A percentile compares a stretch with the other conserved stretches of the same genome.
phyloP scores from a whole-genome alignment of 2,113 vertebrate genomes.

The Coptodon rendalli region DNA sequence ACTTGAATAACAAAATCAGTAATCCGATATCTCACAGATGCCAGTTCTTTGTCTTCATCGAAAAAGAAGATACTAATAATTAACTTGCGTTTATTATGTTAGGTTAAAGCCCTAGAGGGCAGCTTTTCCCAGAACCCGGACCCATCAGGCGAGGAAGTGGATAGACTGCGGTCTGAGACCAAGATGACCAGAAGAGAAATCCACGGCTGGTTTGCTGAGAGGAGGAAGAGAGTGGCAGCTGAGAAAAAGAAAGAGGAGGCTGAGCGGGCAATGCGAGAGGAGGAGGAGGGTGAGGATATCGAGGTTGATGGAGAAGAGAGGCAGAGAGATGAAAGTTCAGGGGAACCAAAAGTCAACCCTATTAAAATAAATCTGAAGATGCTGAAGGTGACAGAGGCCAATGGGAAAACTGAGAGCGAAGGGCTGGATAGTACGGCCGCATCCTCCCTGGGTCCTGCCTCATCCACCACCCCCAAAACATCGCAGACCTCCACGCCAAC shows the following conservation, averaged over 20 bases:
- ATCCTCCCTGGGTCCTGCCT: constrained; percentile 4
- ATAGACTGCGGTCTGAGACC: constrained; percentile 85
- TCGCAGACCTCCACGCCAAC: constrained; percentile 6
- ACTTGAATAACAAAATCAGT: not conserved
- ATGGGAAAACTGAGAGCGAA: constrained; percentile 68
- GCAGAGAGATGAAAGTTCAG: constrained; percentile 70
- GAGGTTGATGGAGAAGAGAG: constrained; percentile 62
- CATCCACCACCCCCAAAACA: constrained; percentile 11
- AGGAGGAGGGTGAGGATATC: constrained; percentile 40
- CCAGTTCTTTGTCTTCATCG: not conserved
- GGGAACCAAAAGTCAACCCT: constrained; percentile 89
- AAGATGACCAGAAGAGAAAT: constrained; percentile 98
- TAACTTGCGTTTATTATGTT: not conserved
- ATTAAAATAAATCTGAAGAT: constrained; percentile 98
- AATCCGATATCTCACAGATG: not conserved
- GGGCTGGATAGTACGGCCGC: constrained; percentile 37
- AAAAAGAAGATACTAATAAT: not conserved
- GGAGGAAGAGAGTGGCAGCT: constrained; percentile 76
- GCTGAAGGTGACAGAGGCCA: constrained; percentile 88
- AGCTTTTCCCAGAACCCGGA: constrained; percentile 84
- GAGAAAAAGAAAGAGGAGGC: constrained; percentile 78
- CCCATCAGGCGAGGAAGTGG: constrained; percentile 85
- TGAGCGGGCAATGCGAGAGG: constrained; percentile 62
- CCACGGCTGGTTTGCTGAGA: constrained; percentile 92
- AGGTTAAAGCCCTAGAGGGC: constrained; percentile 78